phyloP scores from a whole-genome alignment of 1,140 invertebrate genomes.

The Eupeodes corollae region DNA sequence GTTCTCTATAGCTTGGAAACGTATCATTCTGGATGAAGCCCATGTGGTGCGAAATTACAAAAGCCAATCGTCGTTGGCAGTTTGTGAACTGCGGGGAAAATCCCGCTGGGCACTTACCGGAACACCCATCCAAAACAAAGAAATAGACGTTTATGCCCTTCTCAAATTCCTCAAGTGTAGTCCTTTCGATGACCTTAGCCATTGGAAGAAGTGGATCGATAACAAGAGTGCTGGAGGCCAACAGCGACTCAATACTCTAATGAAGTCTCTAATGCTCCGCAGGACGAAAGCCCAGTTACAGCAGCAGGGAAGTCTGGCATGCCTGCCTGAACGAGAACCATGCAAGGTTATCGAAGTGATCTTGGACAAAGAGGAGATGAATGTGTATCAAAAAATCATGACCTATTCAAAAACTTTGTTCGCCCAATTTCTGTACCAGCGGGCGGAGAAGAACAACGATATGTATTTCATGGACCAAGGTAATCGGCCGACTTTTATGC shows the following conservation, averaged over 20 bases:
- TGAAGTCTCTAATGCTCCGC: conserved; percentile 70
- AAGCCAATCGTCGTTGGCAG: conserved; percentile 57
- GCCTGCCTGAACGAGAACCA: conserved; percentile 53
- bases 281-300: conserved; percentile 72
- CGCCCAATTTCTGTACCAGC: conserved; percentile 61
- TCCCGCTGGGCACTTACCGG: conserved; percentile 82
- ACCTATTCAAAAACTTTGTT: conserved; percentile 61
- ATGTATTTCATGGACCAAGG: conserved; percentile 16
- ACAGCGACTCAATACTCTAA: conserved; percentile 61
- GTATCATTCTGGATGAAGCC: conserved; percentile 87
- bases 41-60: conserved; percentile 84
- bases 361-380: conserved; percentile 57
- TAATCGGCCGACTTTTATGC: conserved; percentile 20
- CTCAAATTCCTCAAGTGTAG: conserved; percentile 72
- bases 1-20: conserved; percentile 52
- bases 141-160: conserved; percentile 77
- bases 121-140: conserved; percentile 91
- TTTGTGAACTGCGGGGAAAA: conserved; percentile 48
- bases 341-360: conserved; percentile 43
- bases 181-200: conserved; percentile 76
- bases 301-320: conserved; percentile 43
- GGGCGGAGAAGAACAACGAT: conserved; percentile 52
- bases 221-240: conserved; percentile 56
- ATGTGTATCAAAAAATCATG: conserved; percentile 66
- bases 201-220: conserved; percentile 57